Base-by-base conservation (phyloP, 2,113 vertebrate species). In the Danio rerio region DNA sequence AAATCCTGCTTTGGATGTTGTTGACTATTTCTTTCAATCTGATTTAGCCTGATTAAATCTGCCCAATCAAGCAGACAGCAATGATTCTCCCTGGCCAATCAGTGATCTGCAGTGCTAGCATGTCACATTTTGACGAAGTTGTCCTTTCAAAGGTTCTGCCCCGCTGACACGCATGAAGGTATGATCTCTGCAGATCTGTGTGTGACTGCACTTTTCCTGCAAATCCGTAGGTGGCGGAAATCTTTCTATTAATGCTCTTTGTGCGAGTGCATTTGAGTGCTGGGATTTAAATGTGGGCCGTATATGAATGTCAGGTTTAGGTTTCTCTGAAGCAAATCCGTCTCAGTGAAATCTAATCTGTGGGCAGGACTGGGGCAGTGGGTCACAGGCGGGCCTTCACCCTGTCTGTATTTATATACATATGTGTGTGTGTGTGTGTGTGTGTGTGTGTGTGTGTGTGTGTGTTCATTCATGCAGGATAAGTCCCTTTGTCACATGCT, bases 311-410 rank as follows among this genome's bases (percentile, higher is more conserved):
- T 70, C 79, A 72, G 56, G 55, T 81, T 81, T 81, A 61, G 20
- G 69, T 81, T 73, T 81, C 56, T 63, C 43, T 62, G 69, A 61
- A 72, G 45, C 73, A 61, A 56, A 66, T 55, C 47, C n/a, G 4
- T 73, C 59, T 76, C 40, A 61, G 43, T 71, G 66, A 71, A 81
- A 72, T 72, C 55, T 72, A 56, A 81, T 81, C 43, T 18, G 80
- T 59, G 69, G 47, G 55, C 43, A 63, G 80, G 31, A 61, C 59
- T 42, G 13, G 58, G 80, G 43, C 80, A 81, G 55, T 61, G 49
- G 49, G 80, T 73, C 80, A 81, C 31, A 42, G 43, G 43, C 21
- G 9, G 15, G 47, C 55, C 16, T 58, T 56, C 42, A 71, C 13
- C 42, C 42, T 5, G 0, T 43, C 42, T 68, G 65, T 47, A 16